Base-by-base conservation (phyloP, 2,113 vertebrate species). In the Abramis brama region DNA sequence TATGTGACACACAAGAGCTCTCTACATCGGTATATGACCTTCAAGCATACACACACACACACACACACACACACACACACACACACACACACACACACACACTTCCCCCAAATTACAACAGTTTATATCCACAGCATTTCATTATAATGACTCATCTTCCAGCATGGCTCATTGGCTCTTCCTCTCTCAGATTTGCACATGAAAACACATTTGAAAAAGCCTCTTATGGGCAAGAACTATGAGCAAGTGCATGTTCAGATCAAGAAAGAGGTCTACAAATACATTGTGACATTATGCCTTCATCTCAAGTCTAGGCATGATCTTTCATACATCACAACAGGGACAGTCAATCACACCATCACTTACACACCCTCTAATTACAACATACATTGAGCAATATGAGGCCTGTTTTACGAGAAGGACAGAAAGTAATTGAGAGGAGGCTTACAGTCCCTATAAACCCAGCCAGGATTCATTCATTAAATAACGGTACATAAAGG, bases 51-150 rank as follows among this genome's bases (percentile, higher is more conserved):
- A 50, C 27, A n/a, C n/a, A n/a, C n/a, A n/a, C n/a, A n/a, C n/a
- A n/a, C n/a, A n/a, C n/a, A n/a, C 43, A 36, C 83, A 64, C 15
- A 73, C 83, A 77, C 79, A 81, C 79, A 70, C n/a, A 50, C 27
- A 36, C 83, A 64, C 13, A 73, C 43, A 36, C 83, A 64, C 15
- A 73, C 83, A 78, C 79, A 66, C 60, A 62, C 39, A 30, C 74
- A 77, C 17, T 47, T n/a, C 47, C 55, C 39, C 33, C 13, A n/a
- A 45, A 75, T 17, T 1, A 80, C 78, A 64, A 25, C 13, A 25
- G 1, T 11, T 55, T 55, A 21, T 55, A 33, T 55, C 75, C 9
- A 77, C 13, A 33, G 27, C 2, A 75, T 47, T 75, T 50, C 23
- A 25, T 74, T 13, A 50, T 50, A 75, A 25, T 17, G n/a, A 75